Conservation (phyloP, 1,140 invertebrate species). For the Papilio xuthus region DNA sequence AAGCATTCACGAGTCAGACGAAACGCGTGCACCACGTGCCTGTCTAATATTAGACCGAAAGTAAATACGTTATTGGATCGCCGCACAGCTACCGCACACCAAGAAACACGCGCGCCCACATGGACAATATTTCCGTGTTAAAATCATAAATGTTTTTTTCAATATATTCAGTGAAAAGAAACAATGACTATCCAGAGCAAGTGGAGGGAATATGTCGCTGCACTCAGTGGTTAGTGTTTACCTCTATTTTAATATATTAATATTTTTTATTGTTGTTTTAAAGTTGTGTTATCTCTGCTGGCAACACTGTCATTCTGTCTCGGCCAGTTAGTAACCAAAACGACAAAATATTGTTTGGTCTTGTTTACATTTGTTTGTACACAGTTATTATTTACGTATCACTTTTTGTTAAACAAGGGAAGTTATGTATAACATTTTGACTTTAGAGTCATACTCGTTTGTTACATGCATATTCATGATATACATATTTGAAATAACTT, state of each 20-base stretch:
- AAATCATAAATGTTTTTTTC: constrained; percentile 71
- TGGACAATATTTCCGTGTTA: constrained; percentile 51
- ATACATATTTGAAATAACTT: not conserved
- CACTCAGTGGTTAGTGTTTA: constrained; percentile 74
- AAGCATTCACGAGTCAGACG: constrained; percentile 68
- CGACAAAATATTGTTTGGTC: constrained; percentile 29
- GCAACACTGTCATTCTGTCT: constrained; percentile 40
- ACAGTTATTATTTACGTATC: constrained; percentile 33
- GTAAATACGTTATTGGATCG: constrained; percentile 50
- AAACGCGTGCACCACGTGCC: constrained; percentile 71
- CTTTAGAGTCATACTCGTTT: not conserved
- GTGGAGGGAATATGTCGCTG: constrained; percentile 75
- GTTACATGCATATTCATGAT: not conserved
- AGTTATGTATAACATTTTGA: not conserved
- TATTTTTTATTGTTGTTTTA: constrained; percentile 38
- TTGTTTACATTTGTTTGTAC: constrained; percentile 21
- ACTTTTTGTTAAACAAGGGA: not conserved
- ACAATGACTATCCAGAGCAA: constrained; percentile 70
- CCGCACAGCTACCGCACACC: constrained; percentile 34
- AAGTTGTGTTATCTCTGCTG: not conserved
- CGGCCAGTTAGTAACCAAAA: constrained; percentile 4
- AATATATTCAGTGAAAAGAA: constrained; percentile 57
- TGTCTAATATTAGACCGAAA: constrained; percentile 66
- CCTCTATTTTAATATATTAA: constrained; percentile 51
- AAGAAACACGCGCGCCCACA: constrained; percentile 54